Conservation (phyloP, 2,797 vertebrate genomes). For the Gallinago solitaria region DNA sequence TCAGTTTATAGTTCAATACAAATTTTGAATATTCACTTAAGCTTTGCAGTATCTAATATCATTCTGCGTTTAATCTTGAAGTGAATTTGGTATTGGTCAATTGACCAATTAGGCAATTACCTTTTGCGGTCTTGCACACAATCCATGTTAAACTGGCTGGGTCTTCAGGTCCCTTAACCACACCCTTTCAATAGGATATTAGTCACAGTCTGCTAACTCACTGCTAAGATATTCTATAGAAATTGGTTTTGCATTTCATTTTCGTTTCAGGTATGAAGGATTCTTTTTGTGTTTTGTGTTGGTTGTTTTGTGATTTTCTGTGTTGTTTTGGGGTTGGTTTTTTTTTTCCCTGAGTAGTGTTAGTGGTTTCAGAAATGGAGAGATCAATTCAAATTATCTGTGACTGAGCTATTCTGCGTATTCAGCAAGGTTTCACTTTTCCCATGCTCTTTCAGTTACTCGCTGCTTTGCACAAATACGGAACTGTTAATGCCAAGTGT, state of each 20-base stretch:
- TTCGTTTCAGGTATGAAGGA: neutral
- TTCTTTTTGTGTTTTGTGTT: neutral
- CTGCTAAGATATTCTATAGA: neutral
- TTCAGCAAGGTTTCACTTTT: neutral
- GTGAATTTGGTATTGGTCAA: neutral
- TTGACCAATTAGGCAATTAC: neutral
- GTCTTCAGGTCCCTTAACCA: neutral
- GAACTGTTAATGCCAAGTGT: neutral
- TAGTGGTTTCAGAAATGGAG: neutral
- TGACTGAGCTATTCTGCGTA: neutral
- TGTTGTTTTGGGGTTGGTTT: neutral
- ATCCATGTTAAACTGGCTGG: neutral
- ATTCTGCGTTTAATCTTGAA: neutral
- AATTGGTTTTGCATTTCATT: neutral
- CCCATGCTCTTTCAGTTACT: neutral
- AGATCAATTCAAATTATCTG: constrained; percentile 19
- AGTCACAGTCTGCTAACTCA: neutral
- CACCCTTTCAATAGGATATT: neutral
- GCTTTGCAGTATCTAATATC: neutral
- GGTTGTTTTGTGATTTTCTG: neutral
- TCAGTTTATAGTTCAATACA: neutral
- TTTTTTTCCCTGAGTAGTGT: neutral
- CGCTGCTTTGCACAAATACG: neutral
- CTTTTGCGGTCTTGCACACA: neutral
- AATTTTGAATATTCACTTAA: neutral